These are phyloP conservation scores for Sclerodermus sp. DNA, from an alignment of 2,888 invertebrate species.

Conservation along the genomic window DNA sequence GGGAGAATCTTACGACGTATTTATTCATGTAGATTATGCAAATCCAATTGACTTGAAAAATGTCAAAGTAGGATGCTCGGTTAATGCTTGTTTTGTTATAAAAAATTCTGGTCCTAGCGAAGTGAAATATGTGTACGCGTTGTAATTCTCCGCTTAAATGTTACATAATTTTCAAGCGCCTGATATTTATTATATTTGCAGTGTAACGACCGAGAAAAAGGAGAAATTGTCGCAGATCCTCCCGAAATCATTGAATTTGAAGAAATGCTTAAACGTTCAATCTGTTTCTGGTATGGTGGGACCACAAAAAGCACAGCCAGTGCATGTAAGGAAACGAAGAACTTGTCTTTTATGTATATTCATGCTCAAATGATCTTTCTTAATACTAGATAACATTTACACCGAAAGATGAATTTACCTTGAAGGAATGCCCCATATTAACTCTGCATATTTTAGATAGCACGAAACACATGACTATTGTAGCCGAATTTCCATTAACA, in stretches of 20 bases:
- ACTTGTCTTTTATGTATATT: too few relatives aligned
- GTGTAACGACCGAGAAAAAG: conserved; percentile 27
- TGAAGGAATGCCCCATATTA: conserved; percentile 33
- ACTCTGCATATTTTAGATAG: conserved; percentile 38
- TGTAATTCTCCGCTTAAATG: not conserved
- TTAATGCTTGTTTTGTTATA: conserved; percentile 59
- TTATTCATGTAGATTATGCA: conserved; percentile 61
- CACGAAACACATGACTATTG: conserved; percentile 22
- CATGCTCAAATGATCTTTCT: not conserved
- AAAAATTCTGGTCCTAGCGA: conserved; percentile 65
- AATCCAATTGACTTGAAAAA: conserved; percentile 63
- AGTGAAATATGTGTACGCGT: conserved; percentile 61
- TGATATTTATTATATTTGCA: conserved; percentile 11
- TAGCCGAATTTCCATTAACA: conserved; percentile 42
- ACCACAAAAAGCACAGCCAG: conserved; percentile 24
- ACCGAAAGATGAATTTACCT: conserved; percentile 32
- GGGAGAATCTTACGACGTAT: conserved; percentile 66
- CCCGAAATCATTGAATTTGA: conserved; percentile 20
- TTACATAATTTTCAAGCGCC: not conserved
- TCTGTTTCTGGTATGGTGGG: conserved; percentile 35
- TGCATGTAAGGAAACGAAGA: conserved; percentile 30
- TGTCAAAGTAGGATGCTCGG: conserved; percentile 62
- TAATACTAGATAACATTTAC: conserved; percentile 27
- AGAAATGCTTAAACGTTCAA: conserved; percentile 29
- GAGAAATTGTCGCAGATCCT: conserved; percentile 17